Conservation (phyloP, 2,797 vertebrate species). For the Aeoliscus strigatus region DNA sequence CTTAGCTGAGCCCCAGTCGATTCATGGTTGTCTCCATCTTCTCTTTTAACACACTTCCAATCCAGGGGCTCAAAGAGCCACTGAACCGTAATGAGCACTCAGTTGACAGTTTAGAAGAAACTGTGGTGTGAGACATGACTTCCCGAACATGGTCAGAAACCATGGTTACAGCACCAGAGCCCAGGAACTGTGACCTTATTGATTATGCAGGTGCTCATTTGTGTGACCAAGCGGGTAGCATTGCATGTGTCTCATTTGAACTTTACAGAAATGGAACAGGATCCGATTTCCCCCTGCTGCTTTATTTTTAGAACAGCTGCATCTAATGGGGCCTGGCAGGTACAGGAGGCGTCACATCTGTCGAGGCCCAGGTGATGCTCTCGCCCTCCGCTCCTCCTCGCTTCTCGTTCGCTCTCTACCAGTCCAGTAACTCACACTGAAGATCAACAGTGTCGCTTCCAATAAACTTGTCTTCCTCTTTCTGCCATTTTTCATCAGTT, state of each 20-base stretch:
- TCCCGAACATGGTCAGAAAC: slow-evolving; percentile 40
- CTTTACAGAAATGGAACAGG: slow-evolving; percentile 68
- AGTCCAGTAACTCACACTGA: slow-evolving; percentile 74
- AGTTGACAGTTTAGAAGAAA: slow-evolving; percentile 41
- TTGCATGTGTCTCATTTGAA: slow-evolving; percentile 67
- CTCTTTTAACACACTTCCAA: slow-evolving; percentile 23
- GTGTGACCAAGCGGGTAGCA: slow-evolving; percentile 65
- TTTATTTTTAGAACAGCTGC: slow-evolving; percentile 77
- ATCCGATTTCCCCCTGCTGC: slow-evolving; percentile 57
- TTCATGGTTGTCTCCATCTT: slow-evolving; percentile 30
- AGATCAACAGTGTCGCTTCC: slow-evolving; percentile 75
- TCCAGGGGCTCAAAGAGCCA: slow-evolving; percentile 26
- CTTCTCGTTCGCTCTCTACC: slow-evolving; percentile 49
- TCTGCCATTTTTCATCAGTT: slow-evolving; percentile 71
- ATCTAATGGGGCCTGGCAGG: slow-evolving; percentile 77
- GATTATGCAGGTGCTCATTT: slow-evolving; percentile 72
- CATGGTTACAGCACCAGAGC: slow-evolving; percentile 34
- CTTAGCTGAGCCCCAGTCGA: slow-evolving; percentile 24
- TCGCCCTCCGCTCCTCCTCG: slow-evolving; percentile 42
- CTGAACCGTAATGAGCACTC: slow-evolving; percentile 53
- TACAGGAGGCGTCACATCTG: slow-evolving; percentile 79
- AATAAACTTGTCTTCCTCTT: slow-evolving; percentile 70
- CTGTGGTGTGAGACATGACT: slow-evolving; percentile 44
- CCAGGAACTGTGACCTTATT: slow-evolving; percentile 51
- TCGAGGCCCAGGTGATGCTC: slow-evolving; percentile 71